Percentiles rank a stretch among this genome's conserved stretches.
Conservation (phyloP, 2,888 invertebrate genomes). For the Cheilosia soror region DNA sequence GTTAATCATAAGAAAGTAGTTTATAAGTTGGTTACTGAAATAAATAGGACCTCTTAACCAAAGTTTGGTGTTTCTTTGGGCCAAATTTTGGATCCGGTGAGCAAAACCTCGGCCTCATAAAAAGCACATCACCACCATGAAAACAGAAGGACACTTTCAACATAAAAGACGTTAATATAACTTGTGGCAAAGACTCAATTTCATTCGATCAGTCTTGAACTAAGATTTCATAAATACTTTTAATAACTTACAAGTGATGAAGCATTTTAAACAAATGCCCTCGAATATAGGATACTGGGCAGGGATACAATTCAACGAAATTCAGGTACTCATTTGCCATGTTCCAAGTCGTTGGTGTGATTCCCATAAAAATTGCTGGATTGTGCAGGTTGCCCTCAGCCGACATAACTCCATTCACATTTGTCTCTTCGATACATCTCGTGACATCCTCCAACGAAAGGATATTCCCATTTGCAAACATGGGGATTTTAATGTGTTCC, state of each 20-base stretch:
- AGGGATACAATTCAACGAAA: conserved; percentile 92
- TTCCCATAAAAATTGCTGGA: conserved; percentile 94
- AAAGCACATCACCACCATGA: too few species aligned
- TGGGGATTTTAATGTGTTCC: conserved; percentile 93
- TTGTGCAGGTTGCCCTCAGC: conserved; percentile 99
- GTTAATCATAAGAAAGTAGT: too few species aligned
- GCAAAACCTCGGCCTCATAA: too few species aligned
- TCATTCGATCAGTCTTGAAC: too few species aligned
- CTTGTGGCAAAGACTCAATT: too few species aligned
- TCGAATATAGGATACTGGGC: conserved; percentile 94
- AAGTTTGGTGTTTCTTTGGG: too few species aligned
- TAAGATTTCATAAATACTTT: background rate
- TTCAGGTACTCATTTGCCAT: conserved; percentile 95
- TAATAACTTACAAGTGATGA: conserved; percentile 92
- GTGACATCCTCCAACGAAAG: conserved; percentile 94
- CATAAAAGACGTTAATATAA: too few species aligned
- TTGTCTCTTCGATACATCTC: conserved; percentile 93
- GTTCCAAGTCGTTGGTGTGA: conserved; percentile 93
- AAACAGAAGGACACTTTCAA: too few species aligned
- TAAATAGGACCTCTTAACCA: too few species aligned
- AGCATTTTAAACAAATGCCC: conserved; percentile 99
- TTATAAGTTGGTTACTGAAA: too few species aligned
- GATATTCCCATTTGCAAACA: conserved; percentile 99
- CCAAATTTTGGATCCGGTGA: too few species aligned
- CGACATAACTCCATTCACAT: conserved; percentile 94